Conservation (phyloP, 1,140 invertebrate genomes). For the Micrasema minimum region DNA sequence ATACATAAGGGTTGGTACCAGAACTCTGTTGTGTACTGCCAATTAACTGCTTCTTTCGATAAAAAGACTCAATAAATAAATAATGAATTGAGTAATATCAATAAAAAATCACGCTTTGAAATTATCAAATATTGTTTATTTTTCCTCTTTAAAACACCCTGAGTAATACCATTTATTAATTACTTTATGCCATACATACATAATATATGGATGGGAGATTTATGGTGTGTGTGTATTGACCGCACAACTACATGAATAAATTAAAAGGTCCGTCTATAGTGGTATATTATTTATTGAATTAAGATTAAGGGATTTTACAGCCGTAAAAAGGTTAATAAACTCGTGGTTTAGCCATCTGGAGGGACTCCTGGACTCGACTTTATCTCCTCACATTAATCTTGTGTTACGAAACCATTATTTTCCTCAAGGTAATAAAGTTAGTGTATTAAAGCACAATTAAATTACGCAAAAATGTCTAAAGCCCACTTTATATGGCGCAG, state of each 20-base stretch:
- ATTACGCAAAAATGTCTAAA: slow-evolving; percentile 6
- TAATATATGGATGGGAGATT: slow-evolving; percentile 5
- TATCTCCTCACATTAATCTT: slow-evolving; percentile 4
- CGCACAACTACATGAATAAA: slow-evolving; percentile 14
- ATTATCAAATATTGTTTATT: too few species aligned
- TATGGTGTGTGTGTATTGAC: neutral
- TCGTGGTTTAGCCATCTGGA: slow-evolving; percentile 15
- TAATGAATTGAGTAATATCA: too few species aligned
- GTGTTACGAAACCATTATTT: neutral
- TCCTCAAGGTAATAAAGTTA: too few species aligned
- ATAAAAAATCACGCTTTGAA: too few species aligned
- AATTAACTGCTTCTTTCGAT: too few species aligned
- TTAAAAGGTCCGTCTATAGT: slow-evolving; percentile 11
- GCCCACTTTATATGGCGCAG: too few species aligned
- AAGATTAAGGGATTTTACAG: slow-evolving; percentile 18
- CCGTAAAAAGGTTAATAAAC: slow-evolving; percentile 16
- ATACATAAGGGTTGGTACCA: too few species aligned
- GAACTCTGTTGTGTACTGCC: too few species aligned
- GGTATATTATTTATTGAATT: slow-evolving; percentile 12
- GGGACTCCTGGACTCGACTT: neutral
- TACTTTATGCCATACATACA: too few species aligned
- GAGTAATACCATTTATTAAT: too few species aligned
- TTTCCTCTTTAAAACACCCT: too few species aligned
- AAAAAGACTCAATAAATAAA: too few species aligned
- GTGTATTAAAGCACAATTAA: slow-evolving; percentile 1